Evolutionary conservation across 2,888 invertebrate species (phyloP).

Genomic region (Drosophila monieri): DNA sequence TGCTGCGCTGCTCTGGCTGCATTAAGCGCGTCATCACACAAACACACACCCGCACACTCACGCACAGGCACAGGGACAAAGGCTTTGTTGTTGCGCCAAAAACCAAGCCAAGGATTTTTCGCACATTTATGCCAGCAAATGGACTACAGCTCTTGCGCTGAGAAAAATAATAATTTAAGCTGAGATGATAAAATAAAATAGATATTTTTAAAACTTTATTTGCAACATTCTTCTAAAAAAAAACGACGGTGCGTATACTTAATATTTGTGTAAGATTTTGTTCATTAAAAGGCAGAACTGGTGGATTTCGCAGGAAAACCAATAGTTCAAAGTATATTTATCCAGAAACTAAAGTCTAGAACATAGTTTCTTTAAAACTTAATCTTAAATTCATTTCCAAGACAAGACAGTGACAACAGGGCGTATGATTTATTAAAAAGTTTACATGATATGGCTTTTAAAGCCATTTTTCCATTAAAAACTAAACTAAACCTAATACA

Average conservation of each 20-base stretch:
- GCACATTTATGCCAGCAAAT: conserved; percentile 67
- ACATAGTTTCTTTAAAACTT: too few relatives aligned
- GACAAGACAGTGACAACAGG: neutral
- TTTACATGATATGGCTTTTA: too few relatives aligned
- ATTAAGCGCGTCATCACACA: conserved; percentile 66
- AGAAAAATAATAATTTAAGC: neutral
- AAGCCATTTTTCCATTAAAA: too few relatives aligned
- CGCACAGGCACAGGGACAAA: conserved; percentile 25
- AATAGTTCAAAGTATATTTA: neutral
- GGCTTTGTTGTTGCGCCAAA: conserved; percentile 75
- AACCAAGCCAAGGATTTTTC: conserved; percentile 78
- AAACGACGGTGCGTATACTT: neutral
- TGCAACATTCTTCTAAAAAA: neutral
- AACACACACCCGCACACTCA: conserved; percentile 13
- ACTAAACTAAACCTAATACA: too few relatives aligned
- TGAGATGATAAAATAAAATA: too few relatives aligned
- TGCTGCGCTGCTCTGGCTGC: conserved; percentile 54
- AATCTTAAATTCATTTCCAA: too few relatives aligned
- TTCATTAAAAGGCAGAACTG: neutral
- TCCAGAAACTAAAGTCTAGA: too few relatives aligned
- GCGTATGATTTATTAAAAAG: neutral
- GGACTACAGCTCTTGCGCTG: conserved; percentile 46
- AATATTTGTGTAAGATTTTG: neutral
- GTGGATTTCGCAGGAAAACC: neutral
- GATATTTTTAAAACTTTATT: neutral